Evolutionary conservation across 2,888 invertebrate species (phyloP), one percentile per base, ranked within the genome.

Genomic region (Pharmacophagus antenor): DNA sequence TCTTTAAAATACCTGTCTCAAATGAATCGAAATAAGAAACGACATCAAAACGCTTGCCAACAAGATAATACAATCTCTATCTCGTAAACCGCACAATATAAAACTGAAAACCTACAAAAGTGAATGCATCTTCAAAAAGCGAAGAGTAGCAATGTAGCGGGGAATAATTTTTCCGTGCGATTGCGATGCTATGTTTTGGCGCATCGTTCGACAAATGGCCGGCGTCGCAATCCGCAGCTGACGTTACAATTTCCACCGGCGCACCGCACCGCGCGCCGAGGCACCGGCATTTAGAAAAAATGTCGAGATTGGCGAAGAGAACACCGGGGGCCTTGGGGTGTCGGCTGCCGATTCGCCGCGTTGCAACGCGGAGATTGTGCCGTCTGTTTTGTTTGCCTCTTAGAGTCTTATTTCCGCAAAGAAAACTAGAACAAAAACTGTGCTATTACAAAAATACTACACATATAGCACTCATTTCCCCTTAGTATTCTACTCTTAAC

Each of bases 141-240:
- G 72, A 78, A 77, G 80, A 82, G 79, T 82, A 83, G 81, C 85
- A 87, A 84, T 86, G 81, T 82, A 78, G 82, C 75, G 76, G 68
- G 72, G 80, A 84, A 88, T 87, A 84, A 82, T 87, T 86, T 86
- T 88, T 88, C 85, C 80, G 82, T 82, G 76, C 80, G 84, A 88
- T 88, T 85, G 84, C 84, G 77, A 83, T 80, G 86, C 80, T 74
- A 86, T 89, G 84, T 88, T 89, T 88, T 86, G 88, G 88, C 88
- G 88, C 88, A 86, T 80, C 84, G 86, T 83, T 88, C 86, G 81
- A 83, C 84, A 87, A 88, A 88, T 85, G 85, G 69, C 68, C 78
- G 73, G 71, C 80, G 77, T 80, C 82, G 85, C 79, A 85, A 84
- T 84, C 84, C 80, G 84, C 85, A 85, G 88, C 89, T 88, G 86